Evolutionary conservation across 2,113 vertebrate species (phyloP), one percentile per base, ranked within the genome.

Genomic region (Strigops habroptila): DNA sequence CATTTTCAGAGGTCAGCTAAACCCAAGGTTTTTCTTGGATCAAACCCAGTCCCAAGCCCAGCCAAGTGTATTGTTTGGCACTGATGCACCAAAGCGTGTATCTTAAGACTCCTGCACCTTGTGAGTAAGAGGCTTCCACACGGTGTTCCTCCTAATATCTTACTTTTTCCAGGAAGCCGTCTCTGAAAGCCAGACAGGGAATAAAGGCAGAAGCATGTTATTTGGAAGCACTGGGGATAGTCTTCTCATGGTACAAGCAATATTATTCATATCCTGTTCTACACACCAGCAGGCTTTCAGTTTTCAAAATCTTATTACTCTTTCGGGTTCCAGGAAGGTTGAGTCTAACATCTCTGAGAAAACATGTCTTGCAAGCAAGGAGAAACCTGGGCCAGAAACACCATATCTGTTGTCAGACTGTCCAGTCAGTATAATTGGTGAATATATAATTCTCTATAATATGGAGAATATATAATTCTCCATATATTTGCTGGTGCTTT

Each of bases 11-110:
- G 3, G 35, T 82, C 51, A 68, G 12, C 25, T 68, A 64, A 84
- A 74, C 4, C 0, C 23, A 65, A 1, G 2, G 0, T 4, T 65
- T 81, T 60, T 73, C 68, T 69, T 65, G 30, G 71, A 65, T 33
- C 67, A 84, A 84, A 51, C 48, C 27, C 44, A 88, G 31, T 31
- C 35, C 46, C 46, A 94, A 86, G 37, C 22, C 65, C 82, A 85
- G 30, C 22, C 52, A 41, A 1, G 16, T 49, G 24, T 18, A 25
- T 9, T 51, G 75, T 69, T 86, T 68, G 74, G 48, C 63, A 64
- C 43, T 75, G 43, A 55, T 35, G 24, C 21, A 64, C 27, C 1
- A 3, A 39, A 82, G 41, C 3, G 5, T 0, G 0, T 33, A 37
- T 70, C 49, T 74, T 30, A 49, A 41, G 62, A 82, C 51, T 79